These are phyloP conservation scores for Ciconia nigra DNA, from an alignment of 2,797 vertebrate species.

Conservation along the genomic window DNA sequence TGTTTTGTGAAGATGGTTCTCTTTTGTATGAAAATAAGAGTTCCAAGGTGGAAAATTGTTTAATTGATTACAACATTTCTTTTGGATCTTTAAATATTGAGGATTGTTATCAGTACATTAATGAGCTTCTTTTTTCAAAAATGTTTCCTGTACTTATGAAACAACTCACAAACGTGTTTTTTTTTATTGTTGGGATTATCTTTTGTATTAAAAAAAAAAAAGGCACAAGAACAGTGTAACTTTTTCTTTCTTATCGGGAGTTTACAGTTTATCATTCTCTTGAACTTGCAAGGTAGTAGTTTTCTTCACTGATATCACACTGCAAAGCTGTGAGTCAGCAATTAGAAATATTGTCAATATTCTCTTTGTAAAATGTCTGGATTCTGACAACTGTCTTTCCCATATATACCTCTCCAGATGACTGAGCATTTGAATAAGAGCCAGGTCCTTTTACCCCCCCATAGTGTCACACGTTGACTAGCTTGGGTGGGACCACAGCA, in stretches of 20 bases:
- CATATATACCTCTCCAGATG: not conserved
- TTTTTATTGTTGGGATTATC: not conserved
- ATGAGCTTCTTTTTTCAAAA: not conserved
- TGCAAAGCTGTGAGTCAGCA: not conserved
- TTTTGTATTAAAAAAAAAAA: not conserved
- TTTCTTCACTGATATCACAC: not conserved
- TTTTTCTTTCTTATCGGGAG: not conserved
- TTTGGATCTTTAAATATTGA: not conserved
- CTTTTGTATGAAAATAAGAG: not conserved
- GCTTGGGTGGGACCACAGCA: not conserved
- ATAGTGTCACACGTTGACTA: not conserved
- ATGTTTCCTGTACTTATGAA: not conserved
- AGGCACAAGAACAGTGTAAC: accelerated
- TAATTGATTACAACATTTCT: not conserved
- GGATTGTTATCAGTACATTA: not conserved
- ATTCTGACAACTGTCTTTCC: not conserved
- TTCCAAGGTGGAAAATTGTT: not conserved
- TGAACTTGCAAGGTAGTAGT: not conserved
- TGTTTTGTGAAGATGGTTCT: not conserved
- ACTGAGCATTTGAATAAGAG: not conserved
- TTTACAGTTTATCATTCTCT: not conserved
- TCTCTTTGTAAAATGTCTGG: not conserved
- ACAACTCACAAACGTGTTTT: not conserved
- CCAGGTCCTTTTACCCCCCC: not conserved
- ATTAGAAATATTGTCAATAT: not conserved